Evolutionary conservation across 2,797 vertebrate species (phyloP), one percentile per base, ranked within the genome.

Genomic region (Meda fulgida): DNA sequence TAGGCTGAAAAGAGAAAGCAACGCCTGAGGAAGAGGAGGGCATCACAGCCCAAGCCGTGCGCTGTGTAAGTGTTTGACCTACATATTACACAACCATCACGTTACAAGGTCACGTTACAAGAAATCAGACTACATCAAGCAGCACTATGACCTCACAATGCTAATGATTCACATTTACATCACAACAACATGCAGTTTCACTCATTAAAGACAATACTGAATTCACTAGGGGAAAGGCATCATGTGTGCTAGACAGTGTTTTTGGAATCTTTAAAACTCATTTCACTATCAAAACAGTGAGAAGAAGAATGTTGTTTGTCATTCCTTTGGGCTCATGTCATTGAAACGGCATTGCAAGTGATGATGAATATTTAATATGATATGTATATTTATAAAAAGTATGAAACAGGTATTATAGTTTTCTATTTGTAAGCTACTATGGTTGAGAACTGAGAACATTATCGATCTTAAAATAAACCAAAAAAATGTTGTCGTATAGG

Each of bases 31-130:
- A 84, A 60, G 84, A 84, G 55, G 85, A 80, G 75, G 55, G 76
- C 79, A 86, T 81, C 67, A 72, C 77, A 60, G 51, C 80, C 31
- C 60, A 77, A 84, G 76, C 79, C 87, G 81, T 81, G 76, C 75
- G 77, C 82, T 10, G 77, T 80, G 14, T 29, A 65, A 65, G 63
- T 65, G 85, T 89, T 89, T 91, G 86, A 91, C 90, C 91, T 90
- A 90, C 83, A 92, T 93, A 90, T 91, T 90, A 90, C 85, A 89
- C 89, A 91, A 91, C 85, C 53, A n/a, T 67, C 83, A 89, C 73
- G 46, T 46, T 67, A 87, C 69, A 66, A 26, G 9, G 83, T 71
- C 40, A 58, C 72, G 31, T 83, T 80, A 26, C 67, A 71, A 81
- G 72, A 72, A 83, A 81, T 66, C 75, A 82, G 36, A 77, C 18